Base-by-base conservation (phyloP, 2,888 invertebrate genomes). In the Amphipoea lucens region DNA sequence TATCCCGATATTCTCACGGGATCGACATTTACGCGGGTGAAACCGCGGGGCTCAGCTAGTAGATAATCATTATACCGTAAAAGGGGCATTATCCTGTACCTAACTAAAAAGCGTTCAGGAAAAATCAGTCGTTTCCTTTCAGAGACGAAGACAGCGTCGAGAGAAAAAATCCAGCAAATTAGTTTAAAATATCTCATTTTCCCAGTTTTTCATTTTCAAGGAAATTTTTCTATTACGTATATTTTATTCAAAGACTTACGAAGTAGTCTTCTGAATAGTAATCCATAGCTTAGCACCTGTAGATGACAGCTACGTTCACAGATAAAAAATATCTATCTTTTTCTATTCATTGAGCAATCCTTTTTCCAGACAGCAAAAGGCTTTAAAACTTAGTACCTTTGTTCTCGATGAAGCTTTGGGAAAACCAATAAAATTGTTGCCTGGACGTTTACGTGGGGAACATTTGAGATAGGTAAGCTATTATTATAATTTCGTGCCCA, bases 391-490 rank as follows among this genome's bases (percentile, higher is more conserved):
- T 57, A 48, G 20, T 63, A 54, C 68, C 66, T 77, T 77, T 78
- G 71, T 78, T 65, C 36, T 60, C 54, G 63, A 74, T 48, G 40
- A 63, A 57, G 36, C 76, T 75, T 57, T 65, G 48, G 5, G 6
- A 20, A 86, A 78, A 74, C 68, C 65, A 74, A 86, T 86, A 72
- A 78, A 86, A 82, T 68, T 12, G 45, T 12, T 20, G 70, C 11
- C 51, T 77, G 42, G 73, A 62, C 48, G 42, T 66, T 69, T 60
- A 81, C 62, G 65, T 73, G 63, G 67, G 20, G 7, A 36, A 70
- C 57, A n/a, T 60, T 69, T 57, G 62, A 70, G 73, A 73, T 62
- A 40, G 63, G 60, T 76, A 42, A 57, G 71, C 62, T 40, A 5
- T 42, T 51, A 51, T 83, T 54, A 29, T 79, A 40, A 40, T 40